Evolutionary conservation across 2,113 vertebrate genomes (phyloP).

Genomic region (Campylorhamphus procurvoides): DNA sequence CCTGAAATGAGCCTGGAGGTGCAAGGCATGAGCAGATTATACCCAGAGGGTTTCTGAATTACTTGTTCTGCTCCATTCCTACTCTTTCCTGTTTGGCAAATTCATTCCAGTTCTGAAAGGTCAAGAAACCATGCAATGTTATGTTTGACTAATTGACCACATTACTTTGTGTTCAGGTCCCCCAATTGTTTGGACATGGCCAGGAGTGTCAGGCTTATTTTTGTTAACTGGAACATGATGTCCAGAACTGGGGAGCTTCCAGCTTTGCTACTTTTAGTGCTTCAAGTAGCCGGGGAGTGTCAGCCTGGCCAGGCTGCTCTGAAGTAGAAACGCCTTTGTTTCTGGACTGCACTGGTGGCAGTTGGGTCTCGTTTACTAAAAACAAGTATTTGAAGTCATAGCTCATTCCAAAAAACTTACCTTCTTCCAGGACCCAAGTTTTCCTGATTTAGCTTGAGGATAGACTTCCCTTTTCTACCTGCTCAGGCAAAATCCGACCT

Average conservation of each 20-base stretch:
- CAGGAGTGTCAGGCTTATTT: background rate
- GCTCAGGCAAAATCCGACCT: rapidly evolving
- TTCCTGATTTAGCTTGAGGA: background rate
- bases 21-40: background rate
- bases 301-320: background rate
- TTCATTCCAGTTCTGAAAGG: constrained; percentile 38
- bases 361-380: background rate
- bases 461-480: background rate
- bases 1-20: background rate
- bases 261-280: background rate
- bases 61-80: constrained; percentile 48
- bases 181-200: background rate
- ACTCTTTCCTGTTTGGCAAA: constrained; percentile 19
- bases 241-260: background rate
- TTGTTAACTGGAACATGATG: background rate
- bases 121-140: constrained; percentile 5
- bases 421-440: background rate
- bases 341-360: background rate
- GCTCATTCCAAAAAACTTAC: background rate
- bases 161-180: background rate
- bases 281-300: background rate
- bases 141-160: constrained; percentile 3
- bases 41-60: constrained; percentile 7
- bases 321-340: background rate
- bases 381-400: background rate